Percentiles rank a stretch among this genome's conserved stretches.
Conservation (phyloP, 2,113 vertebrate genomes). For the Thalassoma bifasciatum region DNA sequence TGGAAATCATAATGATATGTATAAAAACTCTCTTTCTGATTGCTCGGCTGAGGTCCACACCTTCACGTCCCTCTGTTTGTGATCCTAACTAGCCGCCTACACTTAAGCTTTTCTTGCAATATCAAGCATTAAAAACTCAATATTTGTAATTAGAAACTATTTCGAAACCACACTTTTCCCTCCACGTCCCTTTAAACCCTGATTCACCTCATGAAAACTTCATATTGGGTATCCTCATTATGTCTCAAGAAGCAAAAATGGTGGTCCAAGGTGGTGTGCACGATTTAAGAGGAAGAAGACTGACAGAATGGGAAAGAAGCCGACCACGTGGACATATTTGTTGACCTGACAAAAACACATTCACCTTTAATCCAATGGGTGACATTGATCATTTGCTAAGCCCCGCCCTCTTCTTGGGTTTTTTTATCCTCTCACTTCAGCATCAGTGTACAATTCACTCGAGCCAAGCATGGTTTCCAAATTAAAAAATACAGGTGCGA, state of each 20-base stretch:
- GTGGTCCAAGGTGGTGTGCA: no score
- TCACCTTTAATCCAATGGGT: neutral
- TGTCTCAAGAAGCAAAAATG: no score
- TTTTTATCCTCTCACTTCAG: no score
- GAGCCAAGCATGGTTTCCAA: no score
- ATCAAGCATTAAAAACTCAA: neutral
- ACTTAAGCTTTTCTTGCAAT: neutral
- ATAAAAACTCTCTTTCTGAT: constrained; percentile 66
- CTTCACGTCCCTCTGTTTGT: neutral
- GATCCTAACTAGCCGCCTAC: neutral
- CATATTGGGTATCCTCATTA: no score
- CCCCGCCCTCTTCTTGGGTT: neutral
- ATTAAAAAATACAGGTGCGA: no score
- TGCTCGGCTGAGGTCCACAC: constrained; percentile 31
- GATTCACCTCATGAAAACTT: no score
- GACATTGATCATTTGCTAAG: neutral
- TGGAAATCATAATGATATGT: constrained; percentile 76
- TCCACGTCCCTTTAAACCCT: no score
- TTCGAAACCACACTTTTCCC: neutral
- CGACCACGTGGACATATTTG: neutral
- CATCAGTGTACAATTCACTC: no score
- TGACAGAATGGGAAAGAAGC: neutral
- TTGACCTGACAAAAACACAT: neutral
- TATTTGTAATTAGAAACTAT: no score
- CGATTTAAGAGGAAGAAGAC: no score